Base-by-base conservation (phyloP, 2,113 vertebrate species). In the Pimephales promelas region DNA sequence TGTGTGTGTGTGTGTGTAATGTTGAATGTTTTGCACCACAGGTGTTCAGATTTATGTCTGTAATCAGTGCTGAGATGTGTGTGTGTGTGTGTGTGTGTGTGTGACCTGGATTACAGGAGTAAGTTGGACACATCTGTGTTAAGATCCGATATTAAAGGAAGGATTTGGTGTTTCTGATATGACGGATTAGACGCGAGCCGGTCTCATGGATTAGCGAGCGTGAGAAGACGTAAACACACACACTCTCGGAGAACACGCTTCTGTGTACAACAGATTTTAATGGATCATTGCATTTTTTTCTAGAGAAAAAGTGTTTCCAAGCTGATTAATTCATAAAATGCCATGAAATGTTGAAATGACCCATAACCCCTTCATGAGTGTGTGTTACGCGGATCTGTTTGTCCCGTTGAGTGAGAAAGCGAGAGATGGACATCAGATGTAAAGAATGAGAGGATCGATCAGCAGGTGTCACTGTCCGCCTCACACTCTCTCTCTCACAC, bases 401-500 rank as follows among this genome's bases (percentile, higher is more conserved):
- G 2, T 56, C 8, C 20, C 3, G 8, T 22, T 56, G 28, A 28
- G 28, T 1, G 28, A 31, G 31, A 22, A 5, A 56, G 20, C 9
- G 20, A 56, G 7, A 22, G n/a, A 9, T 56, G 8, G 9, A 22
- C 20, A 56, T 2, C 2, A 22, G 6, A 56, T 56, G 54, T 2
- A 14, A 36, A 59, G 57, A 81, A 24, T 26, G 34, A 47, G 13
- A 14, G 36, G 7, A 40, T 40, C 93, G 36, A 40, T 40, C 93
- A 94, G 93, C 92, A 95, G 94, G 90, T 92, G 94, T 93, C 93
- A 92, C 90, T 92, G 90, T 94, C 93, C 89, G 89, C 91, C 43
- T 10, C 43, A 45, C 43, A 45, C 10, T 11, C 10, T 8, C 36
- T 1, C 36, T 1, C 36, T n/a, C n/a, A n/a, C n/a, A 7, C 36